Conservation (phyloP, 2,797 vertebrate species). For the Hydrophis major region DNA sequence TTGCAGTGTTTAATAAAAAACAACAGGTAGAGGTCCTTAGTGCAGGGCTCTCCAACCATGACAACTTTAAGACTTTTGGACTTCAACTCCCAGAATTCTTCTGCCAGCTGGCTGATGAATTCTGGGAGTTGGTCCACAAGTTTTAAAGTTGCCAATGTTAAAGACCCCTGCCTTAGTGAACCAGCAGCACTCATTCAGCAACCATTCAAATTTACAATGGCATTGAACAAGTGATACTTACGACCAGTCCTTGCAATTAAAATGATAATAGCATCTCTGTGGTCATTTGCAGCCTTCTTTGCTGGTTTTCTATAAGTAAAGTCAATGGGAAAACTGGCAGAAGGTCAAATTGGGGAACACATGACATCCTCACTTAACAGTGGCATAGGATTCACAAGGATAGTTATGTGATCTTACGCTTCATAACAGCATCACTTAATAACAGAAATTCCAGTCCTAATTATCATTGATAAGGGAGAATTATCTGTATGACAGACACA, state of each 20-base stretch:
- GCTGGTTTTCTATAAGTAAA: not conserved
- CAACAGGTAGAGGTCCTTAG: not conserved
- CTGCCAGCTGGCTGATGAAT: no score
- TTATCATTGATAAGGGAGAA: not conserved
- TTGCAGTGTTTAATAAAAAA: not conserved
- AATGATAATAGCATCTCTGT: not conserved
- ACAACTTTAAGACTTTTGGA: no score
- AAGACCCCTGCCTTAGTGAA: not conserved
- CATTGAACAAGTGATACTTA: not conserved
- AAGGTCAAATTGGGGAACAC: not conserved
- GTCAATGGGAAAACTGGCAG: not conserved
- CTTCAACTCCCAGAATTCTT: no score
- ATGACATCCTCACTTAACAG: not conserved
- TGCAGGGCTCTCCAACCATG: not conserved
- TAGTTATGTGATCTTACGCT: not conserved
- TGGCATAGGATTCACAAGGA: not conserved
- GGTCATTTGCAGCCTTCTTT: not conserved
- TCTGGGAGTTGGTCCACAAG: no score
- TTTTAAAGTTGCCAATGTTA: no score
- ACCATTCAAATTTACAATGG: not conserved
- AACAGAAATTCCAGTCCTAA: not conserved
- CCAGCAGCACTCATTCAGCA: not conserved
- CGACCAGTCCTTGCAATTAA: not conserved
- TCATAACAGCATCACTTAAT: not conserved
- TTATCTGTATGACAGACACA: not conserved